Evolutionary conservation across 2,113 vertebrate genomes (phyloP), one percentile per base, ranked within the genome.

Genomic region (Pavo muticus): DNA sequence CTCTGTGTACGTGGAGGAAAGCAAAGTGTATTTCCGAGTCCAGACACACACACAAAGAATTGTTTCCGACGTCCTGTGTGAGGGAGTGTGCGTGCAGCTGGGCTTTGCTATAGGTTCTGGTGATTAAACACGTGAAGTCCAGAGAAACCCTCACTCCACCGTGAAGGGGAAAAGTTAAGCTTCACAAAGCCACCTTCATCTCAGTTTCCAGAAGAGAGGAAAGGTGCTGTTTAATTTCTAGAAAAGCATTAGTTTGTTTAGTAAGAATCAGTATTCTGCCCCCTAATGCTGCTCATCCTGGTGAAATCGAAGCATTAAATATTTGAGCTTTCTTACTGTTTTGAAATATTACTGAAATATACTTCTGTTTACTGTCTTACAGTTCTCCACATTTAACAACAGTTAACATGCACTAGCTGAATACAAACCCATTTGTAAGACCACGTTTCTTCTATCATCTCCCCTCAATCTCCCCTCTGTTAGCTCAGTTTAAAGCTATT

Each of bases 51-150:
- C 52, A 35, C 17, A 25, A 30, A 35, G 10, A 61, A 40, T 6
- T 32, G 32, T 37, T 2, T 8, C 9, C 6, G 0, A 3, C 1
- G 0, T 19, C 6, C 2, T 5, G 9, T 0, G 0, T 47, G 42
- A 74, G n/a, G 14, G 61, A 32, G 42, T 12, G 3, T 20, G 14
- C 30, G 19, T 32, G 52, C 45, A 42, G 32, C 15, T 23, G 61
- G n/a, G 8, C 30, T 90, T 50, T 20, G 48, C 8, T 56, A 7
- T 25, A 12, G 48, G 48, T 13, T 25, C 48, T 50, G 48, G 48
- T 50, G 23, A 50, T 50, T 7, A 50, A 70, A 61, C 39, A 61
- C n/a, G 32, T 63, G 16, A 52, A 61, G 56, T 20, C 52, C 56
- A 45, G 77, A 30, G 16, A 54, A 63, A 63, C 39, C 54, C n/a